These are phyloP conservation scores for Pristiophorus japonicus DNA, from an alignment of 2,113 vertebrate species.

Conservation along the genomic window DNA sequence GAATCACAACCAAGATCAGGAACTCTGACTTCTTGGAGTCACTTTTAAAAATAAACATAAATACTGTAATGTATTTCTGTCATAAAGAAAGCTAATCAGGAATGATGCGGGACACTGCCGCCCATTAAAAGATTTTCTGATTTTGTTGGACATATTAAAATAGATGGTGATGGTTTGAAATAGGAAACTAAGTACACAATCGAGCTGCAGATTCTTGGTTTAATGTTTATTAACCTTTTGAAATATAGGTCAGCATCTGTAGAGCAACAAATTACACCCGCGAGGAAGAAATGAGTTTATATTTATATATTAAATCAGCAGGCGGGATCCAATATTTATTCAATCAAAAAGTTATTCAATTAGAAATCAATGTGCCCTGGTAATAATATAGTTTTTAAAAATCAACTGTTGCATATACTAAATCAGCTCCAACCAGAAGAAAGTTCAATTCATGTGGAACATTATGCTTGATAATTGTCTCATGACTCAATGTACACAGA, in stretches of 20 bases:
- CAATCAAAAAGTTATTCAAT: slow-evolving; percentile 2
- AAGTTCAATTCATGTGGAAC: neutral
- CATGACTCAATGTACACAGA: neutral
- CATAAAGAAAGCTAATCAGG: neutral
- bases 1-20: neutral
- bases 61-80: neutral
- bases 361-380: neutral
- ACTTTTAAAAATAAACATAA: neutral
- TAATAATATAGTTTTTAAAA: neutral
- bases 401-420: neutral
- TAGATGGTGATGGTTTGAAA: too few relatives aligned
- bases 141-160: too few relatives aligned
- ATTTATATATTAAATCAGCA: neutral
- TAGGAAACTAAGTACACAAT: too few relatives aligned
- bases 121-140: neutral
- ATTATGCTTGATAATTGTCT: neutral
- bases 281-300: neutral
- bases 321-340: neutral
- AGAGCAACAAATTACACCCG: too few relatives aligned
- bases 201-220: too few relatives aligned
- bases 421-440: neutral
- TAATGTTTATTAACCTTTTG: too few relatives aligned
- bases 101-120: neutral
- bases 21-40: neutral
- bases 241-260: too few relatives aligned